Evolutionary conservation across 2,797 vertebrate species (phyloP), one percentile per base, ranked within the genome.

Genomic region (Urophycis tenuis): DNA sequence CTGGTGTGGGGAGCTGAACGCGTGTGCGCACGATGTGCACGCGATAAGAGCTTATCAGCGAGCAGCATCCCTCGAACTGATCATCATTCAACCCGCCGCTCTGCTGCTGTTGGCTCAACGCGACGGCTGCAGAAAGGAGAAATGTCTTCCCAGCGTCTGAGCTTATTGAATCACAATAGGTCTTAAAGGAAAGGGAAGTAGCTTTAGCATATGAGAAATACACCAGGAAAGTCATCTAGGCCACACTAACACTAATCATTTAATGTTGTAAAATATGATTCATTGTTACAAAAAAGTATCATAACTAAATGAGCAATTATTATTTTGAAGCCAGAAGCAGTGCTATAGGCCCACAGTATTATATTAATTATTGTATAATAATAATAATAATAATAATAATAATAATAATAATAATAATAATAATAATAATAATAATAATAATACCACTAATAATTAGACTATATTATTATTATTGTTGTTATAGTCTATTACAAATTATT

Each of bases 1-100:
- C 88, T 83, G 89, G 88, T 81, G 89, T 90, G 89, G 90, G 39
- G 64, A 64, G 77, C 69, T 75, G 76, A 78, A 71, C 45, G 45
- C 45, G 71, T 25, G n/a, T 35, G 82, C 86, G 83, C 89, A 82
- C 88, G 91, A 90, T 92, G 93, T 83, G 83, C 85, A 71, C 45
- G 77, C 83, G 91, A 96, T 96, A 95, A 95, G 88, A 88, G 90
- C 94, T 96, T 96, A 96, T 96, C 96, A 92, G 91, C 86, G 32
- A 36, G 87, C 81, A 89, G 93, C 96, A 96, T 92, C 88, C 92
- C n/a, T n/a, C n/a, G n/a, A n/a, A 92, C 90, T 39, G 36, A 14
- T 39, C 36, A n/a, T 87, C 89, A 91, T 91, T 89, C 87, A 89
- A 87, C 87, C 87, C 89, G 75, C 85, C 78, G 79, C 75, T 80